Conservation (phyloP, 2,113 vertebrate species). For the Sialia sialis region DNA sequence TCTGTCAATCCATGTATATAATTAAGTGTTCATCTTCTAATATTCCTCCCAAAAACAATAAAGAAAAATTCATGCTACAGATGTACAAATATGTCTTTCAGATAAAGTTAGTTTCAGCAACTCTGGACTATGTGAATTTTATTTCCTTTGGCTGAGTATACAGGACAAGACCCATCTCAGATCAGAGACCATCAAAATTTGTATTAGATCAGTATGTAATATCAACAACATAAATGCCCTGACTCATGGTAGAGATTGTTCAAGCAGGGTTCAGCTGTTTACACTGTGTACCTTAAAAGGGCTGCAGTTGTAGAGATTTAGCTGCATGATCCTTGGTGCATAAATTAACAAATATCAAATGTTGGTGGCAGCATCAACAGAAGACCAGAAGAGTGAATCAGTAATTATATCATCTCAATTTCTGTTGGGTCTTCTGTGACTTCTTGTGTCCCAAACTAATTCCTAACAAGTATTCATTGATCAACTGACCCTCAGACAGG, state of each 20-base stretch:
- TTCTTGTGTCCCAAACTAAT: neutral
- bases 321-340: neutral
- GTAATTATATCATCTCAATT: neutral
- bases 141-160: neutral
- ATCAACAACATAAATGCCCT: neutral
- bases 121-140: neutral
- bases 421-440: neutral
- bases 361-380: neutral
- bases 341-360: neutral
- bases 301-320: neutral
- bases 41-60: neutral
- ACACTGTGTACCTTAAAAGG: neutral
- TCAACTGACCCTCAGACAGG: neutral
- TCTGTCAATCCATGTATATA: neutral
- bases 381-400: neutral
- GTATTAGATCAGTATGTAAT: neutral
- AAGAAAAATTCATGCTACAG: neutral
- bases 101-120: neutral
- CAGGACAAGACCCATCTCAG: neutral
- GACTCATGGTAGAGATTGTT: neutral
- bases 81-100: neutral
- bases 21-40: neutral
- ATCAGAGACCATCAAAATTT: neutral
- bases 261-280: neutral
- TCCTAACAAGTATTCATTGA: neutral